Base-by-base conservation (phyloP, 92 coral and sea anemone species). In the Umimayanthus kanabou region DNA sequence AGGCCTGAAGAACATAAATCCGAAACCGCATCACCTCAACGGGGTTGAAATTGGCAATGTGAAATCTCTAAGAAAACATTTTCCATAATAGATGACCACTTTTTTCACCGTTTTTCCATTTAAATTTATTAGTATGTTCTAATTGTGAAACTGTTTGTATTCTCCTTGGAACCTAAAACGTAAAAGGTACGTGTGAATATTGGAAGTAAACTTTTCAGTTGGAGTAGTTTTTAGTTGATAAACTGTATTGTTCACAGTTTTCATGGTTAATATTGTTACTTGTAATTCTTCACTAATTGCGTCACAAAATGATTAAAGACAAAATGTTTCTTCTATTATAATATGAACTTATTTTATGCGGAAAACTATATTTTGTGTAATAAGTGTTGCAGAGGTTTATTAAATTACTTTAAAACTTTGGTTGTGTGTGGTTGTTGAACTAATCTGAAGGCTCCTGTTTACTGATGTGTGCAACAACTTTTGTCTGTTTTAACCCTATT, bases 381-480 rank as follows among this genome's bases (percentile, higher is more conserved):
- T 22, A 10, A 37, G 16, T n/a, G 29, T 53, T 80, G 43, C 45
- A 80, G 66, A 80, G 28, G 73, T 80, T 80, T 80, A 80, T 57
- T 80, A 80, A 80, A 80, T 80, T 39, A 80, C 69, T 61, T 61
- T 61, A 61, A 61, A 61, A 20, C 7, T 8, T 22, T 61, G 2
- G 25, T 18, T 61, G 15, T 61, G 69, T 20, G 69, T 61, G 69
- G 25, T 61, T 61, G 69, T 16, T 47, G 50, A 47, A 47, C 11
- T 47, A 1, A 47, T 47, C 10, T 47, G 45, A 47, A 47, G 50
- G 50, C 50, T 47, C 45, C 5, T 6, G 5, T 42, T 42, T 42
- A 42, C n/a, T n/a, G n/a, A n/a, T 42, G 45, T 42, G 45, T 42
- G 45, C 45, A 42, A 42, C 45, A 42, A 42, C 45, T 4, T 42